Evolutionary conservation across 2,113 vertebrate genomes (phyloP).

Genomic region (Pitta sordida): DNA sequence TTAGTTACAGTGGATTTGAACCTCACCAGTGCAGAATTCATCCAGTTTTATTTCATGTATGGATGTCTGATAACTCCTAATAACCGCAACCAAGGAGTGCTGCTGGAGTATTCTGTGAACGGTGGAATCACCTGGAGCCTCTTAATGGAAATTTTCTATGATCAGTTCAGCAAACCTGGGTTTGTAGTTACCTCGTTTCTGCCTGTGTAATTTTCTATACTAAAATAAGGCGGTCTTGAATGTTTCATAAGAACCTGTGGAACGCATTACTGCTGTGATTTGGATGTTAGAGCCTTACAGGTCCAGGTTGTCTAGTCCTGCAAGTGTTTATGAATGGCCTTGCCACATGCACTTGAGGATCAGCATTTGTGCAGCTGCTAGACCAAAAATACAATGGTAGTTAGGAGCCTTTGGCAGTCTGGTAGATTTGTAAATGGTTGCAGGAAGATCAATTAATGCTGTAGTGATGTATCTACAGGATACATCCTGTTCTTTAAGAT

Average conservation of each 20-base stretch:
- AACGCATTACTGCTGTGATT: neutral
- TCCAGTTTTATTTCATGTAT: conserved; percentile 99
- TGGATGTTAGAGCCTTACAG: neutral
- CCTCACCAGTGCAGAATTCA: conserved; percentile 93
- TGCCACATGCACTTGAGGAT: neutral
- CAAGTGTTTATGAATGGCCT: neutral
- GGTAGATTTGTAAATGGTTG: neutral
- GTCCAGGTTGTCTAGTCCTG: neutral
- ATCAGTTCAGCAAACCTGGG: conserved; percentile 97
- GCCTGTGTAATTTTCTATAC: neutral
- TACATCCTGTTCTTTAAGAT: neutral
- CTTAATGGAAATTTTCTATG: conserved; percentile 95
- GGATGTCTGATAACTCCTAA: conserved; percentile 93
- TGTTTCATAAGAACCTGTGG: neutral
- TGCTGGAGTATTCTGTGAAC: conserved; percentile 94
- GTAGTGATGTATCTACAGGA: neutral
- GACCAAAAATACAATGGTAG: neutral
- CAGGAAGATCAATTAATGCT: neutral
- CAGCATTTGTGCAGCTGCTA: neutral
- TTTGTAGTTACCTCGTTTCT: conserved; percentile 64
- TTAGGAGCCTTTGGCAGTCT: neutral
- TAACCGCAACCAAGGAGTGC: conserved; percentile 93
- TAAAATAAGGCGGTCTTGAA: neutral
- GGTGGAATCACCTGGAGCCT: conserved; percentile 94
- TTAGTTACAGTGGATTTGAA: conserved; percentile 94